Conservation (phyloP, 92 coral and sea anemone genomes). For the Porites cylindrica region DNA sequence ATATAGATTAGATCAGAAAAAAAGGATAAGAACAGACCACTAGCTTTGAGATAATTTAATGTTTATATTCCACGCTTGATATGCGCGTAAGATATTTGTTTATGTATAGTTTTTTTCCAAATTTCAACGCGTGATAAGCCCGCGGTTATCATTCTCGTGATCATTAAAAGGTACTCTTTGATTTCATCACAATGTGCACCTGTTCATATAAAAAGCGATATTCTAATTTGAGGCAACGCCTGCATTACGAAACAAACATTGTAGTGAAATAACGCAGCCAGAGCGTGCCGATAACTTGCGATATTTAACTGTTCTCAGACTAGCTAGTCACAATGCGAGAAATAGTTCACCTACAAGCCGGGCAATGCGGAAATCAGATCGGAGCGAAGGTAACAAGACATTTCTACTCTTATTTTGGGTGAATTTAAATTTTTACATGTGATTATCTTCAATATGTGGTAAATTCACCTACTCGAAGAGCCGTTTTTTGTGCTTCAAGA, state of each 20-base stretch:
- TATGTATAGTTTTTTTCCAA: not conserved
- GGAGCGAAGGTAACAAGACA: constrained; percentile 85
- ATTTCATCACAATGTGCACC: constrained; percentile 45
- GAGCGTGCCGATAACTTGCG: not conserved
- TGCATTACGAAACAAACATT: not conserved
- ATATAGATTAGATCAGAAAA: too few relatives aligned
- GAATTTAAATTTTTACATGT: not conserved
- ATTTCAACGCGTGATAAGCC: not conserved
- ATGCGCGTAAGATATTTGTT: too few relatives aligned
- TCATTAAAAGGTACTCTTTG: constrained; percentile 20
- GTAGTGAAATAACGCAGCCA: not conserved
- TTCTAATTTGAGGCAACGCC: constrained; percentile 13
- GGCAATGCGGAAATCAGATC: constrained; percentile 96
- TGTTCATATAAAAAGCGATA: constrained; percentile 28
- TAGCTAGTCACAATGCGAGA: constrained; percentile 74
- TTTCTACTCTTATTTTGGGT: not conserved
- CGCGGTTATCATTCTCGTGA: not conserved
- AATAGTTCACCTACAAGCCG: constrained; percentile 92
- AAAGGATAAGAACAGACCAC: too few relatives aligned
- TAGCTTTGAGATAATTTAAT: too few relatives aligned
- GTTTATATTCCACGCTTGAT: too few relatives aligned
- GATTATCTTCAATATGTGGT: not conserved
- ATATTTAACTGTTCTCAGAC: not conserved
- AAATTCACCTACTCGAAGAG: not conserved
- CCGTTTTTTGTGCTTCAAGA: too few relatives aligned